Evolutionary conservation across 2,797 vertebrate genomes (phyloP).

Genomic region (Crenuchus spilurus): DNA sequence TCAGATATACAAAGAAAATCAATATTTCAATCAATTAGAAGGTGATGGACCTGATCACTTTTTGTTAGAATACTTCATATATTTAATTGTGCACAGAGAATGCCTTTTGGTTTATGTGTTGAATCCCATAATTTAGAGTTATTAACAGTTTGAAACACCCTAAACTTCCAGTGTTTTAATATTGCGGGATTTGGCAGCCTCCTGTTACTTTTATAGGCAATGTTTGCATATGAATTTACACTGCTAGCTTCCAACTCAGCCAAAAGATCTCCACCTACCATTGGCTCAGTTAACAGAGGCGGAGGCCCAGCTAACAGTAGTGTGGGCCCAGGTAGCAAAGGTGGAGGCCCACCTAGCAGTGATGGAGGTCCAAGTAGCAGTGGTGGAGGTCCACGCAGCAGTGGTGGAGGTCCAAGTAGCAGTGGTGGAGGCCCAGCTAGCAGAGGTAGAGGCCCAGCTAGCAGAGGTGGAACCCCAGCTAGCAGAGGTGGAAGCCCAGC

Average conservation of each 20-base stretch:
- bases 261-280: neutral
- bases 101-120: slow-evolving; percentile 20
- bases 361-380: neutral
- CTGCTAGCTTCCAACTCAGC: neutral
- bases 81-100: slow-evolving; percentile 26
- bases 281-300: neutral
- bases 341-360: neutral
- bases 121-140: slow-evolving; percentile 11
- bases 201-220: neutral
- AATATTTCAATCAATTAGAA: slow-evolving; percentile 15
- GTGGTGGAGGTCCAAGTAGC: neutral
- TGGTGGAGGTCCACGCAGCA: neutral
- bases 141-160: neutral
- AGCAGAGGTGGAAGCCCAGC: too few relatives aligned
- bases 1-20: too few relatives aligned
- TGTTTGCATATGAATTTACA: neutral
- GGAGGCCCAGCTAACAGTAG: neutral
- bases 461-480: neutral
- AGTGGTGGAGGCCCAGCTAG: neutral
- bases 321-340: neutral
- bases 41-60: slow-evolving; percentile 22
- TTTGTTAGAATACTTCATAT: slow-evolving; percentile 28
- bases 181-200: neutral
- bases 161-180: neutral
- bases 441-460: neutral